These are phyloP conservation scores for Drosophila suboccidentalis DNA, from an alignment of 2,888 invertebrate species.

Conservation along the genomic window DNA sequence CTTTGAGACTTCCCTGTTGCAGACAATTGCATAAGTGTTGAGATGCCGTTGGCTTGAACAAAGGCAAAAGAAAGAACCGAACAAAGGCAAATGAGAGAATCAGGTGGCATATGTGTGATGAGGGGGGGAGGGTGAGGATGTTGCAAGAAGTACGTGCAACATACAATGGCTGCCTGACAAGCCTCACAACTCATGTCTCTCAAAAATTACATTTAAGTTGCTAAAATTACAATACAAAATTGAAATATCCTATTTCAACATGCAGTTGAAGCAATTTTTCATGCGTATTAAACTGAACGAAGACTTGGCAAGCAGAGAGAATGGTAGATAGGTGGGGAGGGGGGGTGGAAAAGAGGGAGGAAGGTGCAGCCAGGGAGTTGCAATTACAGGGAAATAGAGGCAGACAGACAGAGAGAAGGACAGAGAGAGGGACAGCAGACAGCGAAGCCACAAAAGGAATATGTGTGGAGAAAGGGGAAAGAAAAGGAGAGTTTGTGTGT, in stretches of 20 bases:
- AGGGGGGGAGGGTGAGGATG: not conserved
- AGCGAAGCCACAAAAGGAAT: constrained; percentile 58
- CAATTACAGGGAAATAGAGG: constrained; percentile 40
- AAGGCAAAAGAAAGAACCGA: not conserved
- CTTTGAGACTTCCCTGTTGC: constrained; percentile 17
- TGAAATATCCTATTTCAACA: constrained; percentile 80
- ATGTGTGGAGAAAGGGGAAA: constrained; percentile 3
- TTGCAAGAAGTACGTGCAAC: constrained; percentile 24
- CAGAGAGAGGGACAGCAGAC: constrained; percentile 24
- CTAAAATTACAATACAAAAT: constrained; percentile 77
- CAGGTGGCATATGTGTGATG: not conserved
- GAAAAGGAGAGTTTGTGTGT: not conserved
- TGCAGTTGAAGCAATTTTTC: constrained; percentile 66
- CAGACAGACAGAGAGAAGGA: constrained; percentile 21
- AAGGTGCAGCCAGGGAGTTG: constrained; percentile 5
- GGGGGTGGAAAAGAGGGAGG: not conserved
- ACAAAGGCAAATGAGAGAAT: not conserved
- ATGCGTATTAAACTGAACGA: constrained; percentile 60
- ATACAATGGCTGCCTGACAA: constrained; percentile 55
- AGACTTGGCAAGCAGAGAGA: not conserved
- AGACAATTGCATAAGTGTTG: constrained; percentile 42
- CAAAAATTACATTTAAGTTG: constrained; percentile 77
- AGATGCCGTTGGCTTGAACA: constrained; percentile 1
- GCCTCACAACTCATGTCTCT: constrained; percentile 56
- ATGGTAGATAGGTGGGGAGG: not conserved